Percentiles rank a stretch among this genome's conserved stretches.
phyloP scores from a whole-genome alignment of 1,140 invertebrate genomes.

The Lepidostoma basale region DNA sequence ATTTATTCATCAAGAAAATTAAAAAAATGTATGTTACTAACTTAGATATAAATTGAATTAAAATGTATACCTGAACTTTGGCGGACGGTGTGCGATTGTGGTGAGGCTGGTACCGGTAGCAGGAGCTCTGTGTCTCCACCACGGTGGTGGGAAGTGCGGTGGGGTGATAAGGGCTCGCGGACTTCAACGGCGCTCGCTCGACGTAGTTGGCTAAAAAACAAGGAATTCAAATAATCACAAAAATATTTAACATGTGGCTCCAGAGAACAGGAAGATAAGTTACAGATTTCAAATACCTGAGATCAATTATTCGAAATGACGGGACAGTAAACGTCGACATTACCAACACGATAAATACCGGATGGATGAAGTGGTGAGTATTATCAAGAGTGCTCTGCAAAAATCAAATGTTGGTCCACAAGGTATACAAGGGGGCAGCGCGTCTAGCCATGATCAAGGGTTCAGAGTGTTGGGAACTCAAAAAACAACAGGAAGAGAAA shows the following conservation, averaged over 20 bases:
- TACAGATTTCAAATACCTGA: too few species aligned
- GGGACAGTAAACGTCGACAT: too few species aligned
- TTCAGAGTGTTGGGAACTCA: too few species aligned
- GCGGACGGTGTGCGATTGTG: slow-evolving; percentile 37
- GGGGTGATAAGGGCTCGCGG: slow-evolving; percentile 38
- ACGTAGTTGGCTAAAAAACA: slow-evolving; percentile 31
- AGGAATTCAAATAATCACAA: not conserved
- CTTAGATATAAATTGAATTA: too few species aligned
- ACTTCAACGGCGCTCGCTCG: slow-evolving; percentile 44
- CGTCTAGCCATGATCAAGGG: not conserved
- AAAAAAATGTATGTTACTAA: not conserved
- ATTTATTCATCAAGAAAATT: not conserved
- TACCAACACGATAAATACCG: too few species aligned
- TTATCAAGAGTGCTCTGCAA: too few species aligned
- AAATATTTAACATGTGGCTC: not conserved
- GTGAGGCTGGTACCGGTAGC: slow-evolving; percentile 39
- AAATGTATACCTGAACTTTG: slow-evolving; percentile 38
- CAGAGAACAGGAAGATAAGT: too few species aligned
- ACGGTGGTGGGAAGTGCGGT: not conserved
- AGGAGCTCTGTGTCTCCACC: slow-evolving; percentile 29
- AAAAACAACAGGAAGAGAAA: too few species aligned
- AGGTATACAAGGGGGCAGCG: not conserved
- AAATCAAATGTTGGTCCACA: not conserved
- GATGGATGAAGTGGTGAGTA: too few species aligned
- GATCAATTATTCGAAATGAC: too few species aligned